A percentile compares a stretch with the other conserved stretches of the same genome.
Evolutionary conservation across 2,888 invertebrate species (phyloP).

Genomic region (Heliconius ismenius): DNA sequence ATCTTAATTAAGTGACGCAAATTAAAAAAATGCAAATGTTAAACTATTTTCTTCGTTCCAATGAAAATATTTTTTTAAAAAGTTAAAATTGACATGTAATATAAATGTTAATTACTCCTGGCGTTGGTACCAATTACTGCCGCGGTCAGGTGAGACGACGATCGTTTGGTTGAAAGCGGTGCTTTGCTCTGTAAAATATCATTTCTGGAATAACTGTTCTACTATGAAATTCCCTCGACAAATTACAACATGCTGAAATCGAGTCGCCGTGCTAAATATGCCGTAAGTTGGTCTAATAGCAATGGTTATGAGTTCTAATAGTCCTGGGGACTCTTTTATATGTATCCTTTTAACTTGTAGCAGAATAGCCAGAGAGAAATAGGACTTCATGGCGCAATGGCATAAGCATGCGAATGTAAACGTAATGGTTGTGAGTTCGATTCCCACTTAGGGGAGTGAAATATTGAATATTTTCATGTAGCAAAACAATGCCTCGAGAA

Average conservation of each 20-base stretch:
- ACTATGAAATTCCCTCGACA: constrained; percentile 7
- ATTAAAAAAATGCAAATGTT: constrained; percentile 22
- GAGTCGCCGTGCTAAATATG: neutral
- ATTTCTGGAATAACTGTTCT: neutral
- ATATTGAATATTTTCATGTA: neutral
- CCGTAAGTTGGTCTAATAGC: neutral
- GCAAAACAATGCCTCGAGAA: too few relatives aligned
- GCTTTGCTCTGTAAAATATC: neutral
- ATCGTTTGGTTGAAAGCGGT: neutral
- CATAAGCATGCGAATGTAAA: too few relatives aligned
- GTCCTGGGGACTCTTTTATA: neutral
- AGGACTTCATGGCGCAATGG: too few relatives aligned
- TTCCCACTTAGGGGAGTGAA: neutral
- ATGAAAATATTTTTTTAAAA: constrained; percentile 17
- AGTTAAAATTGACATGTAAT: constrained; percentile 30
- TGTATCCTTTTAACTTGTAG: neutral
- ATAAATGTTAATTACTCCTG: constrained; percentile 30
- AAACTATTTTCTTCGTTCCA: constrained; percentile 3
- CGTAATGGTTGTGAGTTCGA: too few relatives aligned
- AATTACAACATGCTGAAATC: neutral
- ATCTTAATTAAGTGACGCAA: constrained; percentile 8
- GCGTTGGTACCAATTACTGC: constrained; percentile 20
- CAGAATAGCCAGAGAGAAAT: too few relatives aligned
- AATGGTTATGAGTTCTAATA: neutral
- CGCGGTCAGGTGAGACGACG: constrained; percentile 19